phyloP scores from a whole-genome alignment of 2,888 invertebrate genomes.

The Acheta domesticus region DNA sequence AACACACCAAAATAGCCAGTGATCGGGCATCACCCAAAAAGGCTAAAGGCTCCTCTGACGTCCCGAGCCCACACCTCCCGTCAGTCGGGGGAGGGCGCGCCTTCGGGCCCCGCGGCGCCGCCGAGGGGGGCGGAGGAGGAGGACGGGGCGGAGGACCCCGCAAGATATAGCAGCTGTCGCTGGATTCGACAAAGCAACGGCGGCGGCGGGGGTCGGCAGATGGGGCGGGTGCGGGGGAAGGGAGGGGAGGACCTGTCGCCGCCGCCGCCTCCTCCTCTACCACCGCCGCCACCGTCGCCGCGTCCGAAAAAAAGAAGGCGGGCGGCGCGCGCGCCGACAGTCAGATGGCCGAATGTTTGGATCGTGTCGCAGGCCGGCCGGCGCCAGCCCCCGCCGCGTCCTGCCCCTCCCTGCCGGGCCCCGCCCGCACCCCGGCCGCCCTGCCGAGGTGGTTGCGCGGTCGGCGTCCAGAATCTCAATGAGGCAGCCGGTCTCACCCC shows the following conservation, averaged over 20 bases:
- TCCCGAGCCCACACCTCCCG: background rate
- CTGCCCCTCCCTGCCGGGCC: background rate
- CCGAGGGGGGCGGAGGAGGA: background rate
- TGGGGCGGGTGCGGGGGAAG: background rate
- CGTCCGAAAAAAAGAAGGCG: background rate
- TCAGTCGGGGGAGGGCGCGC: background rate
- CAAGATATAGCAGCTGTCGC: constrained; percentile 18
- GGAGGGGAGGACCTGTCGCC: background rate
- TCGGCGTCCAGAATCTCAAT: background rate
- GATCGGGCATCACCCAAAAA: background rate
- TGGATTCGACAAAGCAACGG: constrained; percentile 2
- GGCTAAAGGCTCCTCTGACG: too few relatives aligned
- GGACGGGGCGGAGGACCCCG: background rate
- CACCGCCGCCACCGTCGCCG: background rate
- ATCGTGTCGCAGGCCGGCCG: background rate
- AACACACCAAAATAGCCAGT: too few relatives aligned
- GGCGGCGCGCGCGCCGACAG: background rate
- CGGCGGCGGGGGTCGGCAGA: background rate
- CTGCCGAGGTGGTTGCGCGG: background rate
- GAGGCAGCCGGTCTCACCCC: background rate
- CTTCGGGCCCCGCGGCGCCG: background rate
- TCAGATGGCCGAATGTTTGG: constrained; percentile 18
- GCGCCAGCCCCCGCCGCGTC: background rate
- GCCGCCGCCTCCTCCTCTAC: background rate
- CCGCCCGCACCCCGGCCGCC: background rate